Conservation (phyloP, 2,113 vertebrate species). For the Syrmaticus mikado region DNA sequence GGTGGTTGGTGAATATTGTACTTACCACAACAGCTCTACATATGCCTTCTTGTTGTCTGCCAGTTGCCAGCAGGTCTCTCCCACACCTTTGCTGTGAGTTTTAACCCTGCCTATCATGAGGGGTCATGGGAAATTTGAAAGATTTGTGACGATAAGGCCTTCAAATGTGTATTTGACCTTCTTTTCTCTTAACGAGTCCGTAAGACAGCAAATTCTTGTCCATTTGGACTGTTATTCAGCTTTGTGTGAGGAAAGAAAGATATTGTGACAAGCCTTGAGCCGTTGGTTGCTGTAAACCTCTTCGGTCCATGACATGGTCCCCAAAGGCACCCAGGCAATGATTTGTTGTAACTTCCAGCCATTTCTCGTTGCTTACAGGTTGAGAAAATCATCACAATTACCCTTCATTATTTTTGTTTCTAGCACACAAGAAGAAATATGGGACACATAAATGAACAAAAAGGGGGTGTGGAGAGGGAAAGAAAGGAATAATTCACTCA, state of each 20-base stretch:
- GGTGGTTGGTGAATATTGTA: accelerated
- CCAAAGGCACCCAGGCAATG: background rate
- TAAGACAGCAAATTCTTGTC: background rate
- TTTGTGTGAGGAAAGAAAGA: background rate
- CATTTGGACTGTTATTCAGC: background rate
- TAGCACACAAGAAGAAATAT: accelerated
- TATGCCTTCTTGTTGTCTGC: background rate
- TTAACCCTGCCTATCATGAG: background rate
- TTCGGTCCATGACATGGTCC: background rate
- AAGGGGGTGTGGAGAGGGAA: background rate
- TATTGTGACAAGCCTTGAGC: accelerated
- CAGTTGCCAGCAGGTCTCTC: background rate
- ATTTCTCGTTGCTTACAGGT: background rate
- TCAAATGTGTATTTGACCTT: background rate
- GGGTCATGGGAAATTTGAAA: background rate
- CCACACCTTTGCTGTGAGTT: background rate
- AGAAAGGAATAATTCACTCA: background rate
- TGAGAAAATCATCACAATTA: background rate
- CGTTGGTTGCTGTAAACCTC: background rate
- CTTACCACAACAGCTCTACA: background rate
- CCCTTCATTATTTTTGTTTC: background rate
- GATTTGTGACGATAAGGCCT: background rate
- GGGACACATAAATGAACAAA: background rate
- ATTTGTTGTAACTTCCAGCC: background rate
- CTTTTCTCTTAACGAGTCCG: accelerated